Evolutionary conservation across 2,797 vertebrate genomes (phyloP).

Genomic region (Cossypha caffra): DNA sequence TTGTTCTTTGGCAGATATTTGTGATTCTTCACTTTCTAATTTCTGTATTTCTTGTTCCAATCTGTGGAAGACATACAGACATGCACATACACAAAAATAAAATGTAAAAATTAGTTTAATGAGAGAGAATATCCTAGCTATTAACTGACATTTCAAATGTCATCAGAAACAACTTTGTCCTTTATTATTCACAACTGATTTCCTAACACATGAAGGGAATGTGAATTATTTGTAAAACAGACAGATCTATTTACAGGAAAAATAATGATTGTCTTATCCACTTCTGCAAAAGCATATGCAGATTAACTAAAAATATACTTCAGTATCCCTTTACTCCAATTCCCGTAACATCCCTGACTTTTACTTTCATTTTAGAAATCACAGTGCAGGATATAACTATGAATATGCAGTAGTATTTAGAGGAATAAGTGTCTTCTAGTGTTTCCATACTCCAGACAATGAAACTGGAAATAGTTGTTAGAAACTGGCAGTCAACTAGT

Average conservation of each 20-base stretch:
- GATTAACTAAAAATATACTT: neutral
- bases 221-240: neutral
- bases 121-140: neutral
- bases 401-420: neutral
- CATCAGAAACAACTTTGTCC: neutral
- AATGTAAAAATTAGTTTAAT: neutral
- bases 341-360: neutral
- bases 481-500: neutral
- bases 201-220: neutral
- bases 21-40: constrained; percentile 93
- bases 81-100: constrained; percentile 42
- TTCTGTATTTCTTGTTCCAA: constrained; percentile 90
- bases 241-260: neutral
- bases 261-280: neutral
- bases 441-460: neutral
- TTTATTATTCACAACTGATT: neutral
- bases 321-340: neutral
- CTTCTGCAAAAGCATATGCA: neutral
- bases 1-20: constrained; percentile 97
- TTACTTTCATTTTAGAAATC: neutral
- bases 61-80: constrained; percentile 81
- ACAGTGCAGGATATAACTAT: neutral
- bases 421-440: neutral
- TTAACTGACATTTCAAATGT: neutral
- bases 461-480: neutral